Conservation (phyloP, 1,140 invertebrate species). For the Sitophilus oryzae region DNA sequence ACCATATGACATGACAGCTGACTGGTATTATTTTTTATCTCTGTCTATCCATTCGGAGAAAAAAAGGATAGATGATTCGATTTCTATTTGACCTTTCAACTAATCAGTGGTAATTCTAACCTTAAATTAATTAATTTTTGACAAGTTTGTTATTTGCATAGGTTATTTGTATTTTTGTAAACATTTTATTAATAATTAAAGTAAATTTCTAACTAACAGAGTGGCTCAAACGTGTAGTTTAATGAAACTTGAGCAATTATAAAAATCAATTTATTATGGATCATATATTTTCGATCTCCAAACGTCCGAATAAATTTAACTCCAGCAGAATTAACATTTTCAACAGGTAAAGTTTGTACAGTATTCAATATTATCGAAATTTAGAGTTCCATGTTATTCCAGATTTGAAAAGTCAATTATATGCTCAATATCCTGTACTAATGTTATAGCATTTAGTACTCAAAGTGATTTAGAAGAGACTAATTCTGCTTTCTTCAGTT, state of each 20-base stretch:
- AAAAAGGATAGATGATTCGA: background rate
- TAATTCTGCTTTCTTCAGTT: slow-evolving; percentile 62
- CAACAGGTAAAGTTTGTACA: slow-evolving; percentile 27
- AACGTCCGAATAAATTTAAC: slow-evolving; percentile 31
- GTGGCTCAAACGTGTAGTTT: no score
- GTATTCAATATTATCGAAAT: slow-evolving; percentile 5
- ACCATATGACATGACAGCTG: no score
- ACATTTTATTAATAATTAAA: background rate
- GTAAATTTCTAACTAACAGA: background rate
- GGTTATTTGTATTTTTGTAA: background rate
- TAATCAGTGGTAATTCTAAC: no score
- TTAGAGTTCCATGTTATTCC: no score
- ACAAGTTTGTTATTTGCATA: no score
- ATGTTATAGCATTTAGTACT: slow-evolving; percentile 76
- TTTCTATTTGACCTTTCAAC: no score
- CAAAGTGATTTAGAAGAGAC: slow-evolving; percentile 61
- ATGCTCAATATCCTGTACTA: slow-evolving; percentile 69
- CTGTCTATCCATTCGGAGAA: background rate
- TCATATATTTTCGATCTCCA: slow-evolving; percentile 38
- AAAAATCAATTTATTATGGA: no score
- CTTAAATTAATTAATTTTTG: no score
- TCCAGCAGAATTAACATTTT: slow-evolving; percentile 29
- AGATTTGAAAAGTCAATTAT: slow-evolving; percentile 42
- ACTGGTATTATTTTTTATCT: background rate
- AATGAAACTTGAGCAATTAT: no score